Evolutionary conservation across 2,113 vertebrate genomes (phyloP).

Genomic region (Seriola dumerili): DNA sequence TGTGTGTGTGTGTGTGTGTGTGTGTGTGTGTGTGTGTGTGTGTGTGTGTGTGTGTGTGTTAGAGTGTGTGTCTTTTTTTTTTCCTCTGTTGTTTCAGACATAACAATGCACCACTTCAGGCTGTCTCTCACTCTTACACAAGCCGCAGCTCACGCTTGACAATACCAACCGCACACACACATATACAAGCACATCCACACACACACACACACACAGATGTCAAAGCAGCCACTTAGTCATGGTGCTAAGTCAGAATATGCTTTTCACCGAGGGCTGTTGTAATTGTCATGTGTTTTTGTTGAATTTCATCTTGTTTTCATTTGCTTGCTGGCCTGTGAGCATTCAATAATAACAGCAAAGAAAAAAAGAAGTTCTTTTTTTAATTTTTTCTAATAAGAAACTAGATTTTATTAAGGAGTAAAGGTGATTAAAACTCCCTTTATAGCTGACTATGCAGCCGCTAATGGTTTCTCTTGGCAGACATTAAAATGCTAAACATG

Average conservation of each 20-base stretch:
- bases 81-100: constrained; percentile 6
- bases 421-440: constrained; percentile 45
- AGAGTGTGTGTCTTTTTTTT: neutral
- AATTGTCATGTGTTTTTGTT: constrained; percentile 40
- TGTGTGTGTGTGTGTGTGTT: no score
- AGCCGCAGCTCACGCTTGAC: constrained; percentile 15
- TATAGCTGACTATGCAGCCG: constrained; percentile 19
- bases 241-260: constrained; percentile 11
- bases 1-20: no score
- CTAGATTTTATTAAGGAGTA: constrained; percentile 24
- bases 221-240: constrained; percentile 15
- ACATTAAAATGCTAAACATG: constrained; percentile 45
- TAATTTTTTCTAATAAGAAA: constrained; percentile 16
- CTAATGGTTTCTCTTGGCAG: constrained; percentile 8
- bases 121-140: constrained; percentile 38
- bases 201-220: neutral
- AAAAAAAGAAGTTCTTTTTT: neutral
- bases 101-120: constrained; percentile 45
- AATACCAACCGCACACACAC: constrained; percentile 19
- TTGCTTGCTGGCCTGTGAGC: neutral
- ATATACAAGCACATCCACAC: neutral
- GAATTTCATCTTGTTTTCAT: constrained; percentile 37
- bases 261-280: constrained; percentile 28
- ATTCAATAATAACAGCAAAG: constrained; percentile 4
- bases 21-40: neutral